Evolutionary conservation across 2,113 vertebrate genomes (phyloP).

Genomic region (Thunnus maccoyii): DNA sequence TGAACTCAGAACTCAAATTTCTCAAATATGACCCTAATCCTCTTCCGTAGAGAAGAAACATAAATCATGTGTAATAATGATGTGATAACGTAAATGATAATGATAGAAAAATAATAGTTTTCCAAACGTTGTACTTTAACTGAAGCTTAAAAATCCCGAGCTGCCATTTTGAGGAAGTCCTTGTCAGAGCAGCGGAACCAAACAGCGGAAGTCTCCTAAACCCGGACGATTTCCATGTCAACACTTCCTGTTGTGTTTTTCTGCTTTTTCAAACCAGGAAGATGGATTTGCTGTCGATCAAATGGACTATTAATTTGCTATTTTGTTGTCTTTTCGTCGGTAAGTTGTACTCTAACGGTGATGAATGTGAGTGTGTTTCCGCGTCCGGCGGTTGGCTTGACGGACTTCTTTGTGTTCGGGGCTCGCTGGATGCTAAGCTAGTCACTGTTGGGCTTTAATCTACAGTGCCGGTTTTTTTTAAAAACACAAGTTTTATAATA

Average conservation of each 20-base stretch:
- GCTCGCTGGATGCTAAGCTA: constrained; percentile 70
- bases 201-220: constrained; percentile 32
- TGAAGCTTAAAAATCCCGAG: background rate
- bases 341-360: constrained; percentile 46
- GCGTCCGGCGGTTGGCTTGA: background rate
- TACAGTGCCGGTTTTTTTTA: background rate
- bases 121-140: too few relatives aligned
- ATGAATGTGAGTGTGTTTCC: background rate
- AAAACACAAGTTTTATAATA: constrained; percentile 7
- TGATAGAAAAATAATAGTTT: too few relatives aligned
- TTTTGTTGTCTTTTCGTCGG: constrained; percentile 68
- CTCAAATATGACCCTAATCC: too few relatives aligned
- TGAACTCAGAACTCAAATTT: too few relatives aligned
- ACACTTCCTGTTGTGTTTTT: constrained; percentile 75
- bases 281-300: constrained; percentile 78
- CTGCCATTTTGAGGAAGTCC: constrained; percentile 46
- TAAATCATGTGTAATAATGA: too few relatives aligned
- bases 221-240: constrained; percentile 67
- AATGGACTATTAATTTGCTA: constrained; percentile 61
- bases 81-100: too few relatives aligned
- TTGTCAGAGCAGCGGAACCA: constrained; percentile 47
- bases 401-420: constrained; percentile 63
- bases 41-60: too few relatives aligned
- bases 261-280: constrained; percentile 80
- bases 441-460: constrained; percentile 38